Evolutionary conservation across 2,113 vertebrate species (phyloP), one percentile per base, ranked within the genome.

Genomic region (Mobula birostris): DNA sequence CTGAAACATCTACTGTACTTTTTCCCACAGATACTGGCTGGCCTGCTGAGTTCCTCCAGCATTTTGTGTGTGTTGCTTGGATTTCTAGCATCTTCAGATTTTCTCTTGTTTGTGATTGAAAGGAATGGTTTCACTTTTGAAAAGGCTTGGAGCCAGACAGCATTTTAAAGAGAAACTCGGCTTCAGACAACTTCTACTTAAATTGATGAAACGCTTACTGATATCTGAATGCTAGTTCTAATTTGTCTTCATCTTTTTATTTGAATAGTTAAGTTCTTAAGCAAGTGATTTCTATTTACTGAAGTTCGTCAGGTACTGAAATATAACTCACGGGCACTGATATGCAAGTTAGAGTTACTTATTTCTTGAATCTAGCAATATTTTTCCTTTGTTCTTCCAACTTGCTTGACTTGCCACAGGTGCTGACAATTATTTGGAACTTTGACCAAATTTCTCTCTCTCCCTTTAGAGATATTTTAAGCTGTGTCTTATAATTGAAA

Each of bases 111-210:
- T 48, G 48, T 48, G 48, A 48, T 48, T 48, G 80, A 56, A 58
- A 83, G 56, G 7, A 83, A 83, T 21, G 19, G 7, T 8, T 83
- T 56, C 40, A 83, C 80, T 83, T 83, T 83, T 8, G 40, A 56
- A 9, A 24, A 24, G 80, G 2, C 21, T 58, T 56, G 21, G 80
- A 82, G 19, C 40, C 40, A 83, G 7, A 83, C 80, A 83, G 80
- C 19, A 83, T 83, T 36, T 83, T 83, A 48, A 83, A 15, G 24
- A 56, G 82, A 87, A 87, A 61, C 21, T 29, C 29, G 82, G 82
- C 82, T 87, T 24, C 82, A 87, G 48, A 87, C 82, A 87, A 29
- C 56, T 83, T 83, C 48, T 83, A 83, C 48, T 83, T 58, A 58
- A 83, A 83, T 83, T 83, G 48, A 56, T 8, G 40, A 21, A 83